Evolutionary conservation across 2,797 vertebrate genomes (phyloP).

Genomic region (Heteromormyrus szaboi): DNA sequence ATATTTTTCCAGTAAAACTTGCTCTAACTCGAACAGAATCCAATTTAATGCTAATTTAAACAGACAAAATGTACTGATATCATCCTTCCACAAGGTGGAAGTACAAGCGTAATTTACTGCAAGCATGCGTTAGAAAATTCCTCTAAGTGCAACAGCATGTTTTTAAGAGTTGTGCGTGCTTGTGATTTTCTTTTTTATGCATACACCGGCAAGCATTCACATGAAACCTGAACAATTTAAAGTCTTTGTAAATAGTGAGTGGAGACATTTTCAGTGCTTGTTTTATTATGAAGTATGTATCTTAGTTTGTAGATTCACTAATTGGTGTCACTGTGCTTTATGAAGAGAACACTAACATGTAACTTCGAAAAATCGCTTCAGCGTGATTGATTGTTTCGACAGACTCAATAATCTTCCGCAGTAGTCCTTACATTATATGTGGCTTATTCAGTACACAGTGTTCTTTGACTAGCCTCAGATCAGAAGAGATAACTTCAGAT

Average conservation of each 20-base stretch:
- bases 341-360: background rate
- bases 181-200: slow-evolving; percentile 29
- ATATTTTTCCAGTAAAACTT: background rate
- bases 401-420: background rate
- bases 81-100: slow-evolving; percentile 59
- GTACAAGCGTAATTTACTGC: slow-evolving; percentile 40
- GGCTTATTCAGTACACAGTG: background rate
- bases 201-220: background rate
- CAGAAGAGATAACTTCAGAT: background rate
- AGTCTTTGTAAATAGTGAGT: background rate
- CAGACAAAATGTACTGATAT: slow-evolving; percentile 11
- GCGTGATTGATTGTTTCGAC: background rate
- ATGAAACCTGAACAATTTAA: background rate
- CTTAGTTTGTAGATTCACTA: background rate
- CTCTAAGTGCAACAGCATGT: background rate
- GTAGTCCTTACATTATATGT: background rate
- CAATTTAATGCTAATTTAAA: background rate
- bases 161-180: background rate
- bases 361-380: background rate
- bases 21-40: background rate
- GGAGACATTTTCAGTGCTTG: background rate
- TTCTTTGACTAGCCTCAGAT: background rate
- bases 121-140: slow-evolving; percentile 20
- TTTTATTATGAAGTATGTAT: background rate
- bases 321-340: background rate